Percentiles rank a stretch among this genome's conserved stretches.
phyloP scores from a whole-genome alignment of 2,113 vertebrate genomes.

The Dicentrarchus labrax region DNA sequence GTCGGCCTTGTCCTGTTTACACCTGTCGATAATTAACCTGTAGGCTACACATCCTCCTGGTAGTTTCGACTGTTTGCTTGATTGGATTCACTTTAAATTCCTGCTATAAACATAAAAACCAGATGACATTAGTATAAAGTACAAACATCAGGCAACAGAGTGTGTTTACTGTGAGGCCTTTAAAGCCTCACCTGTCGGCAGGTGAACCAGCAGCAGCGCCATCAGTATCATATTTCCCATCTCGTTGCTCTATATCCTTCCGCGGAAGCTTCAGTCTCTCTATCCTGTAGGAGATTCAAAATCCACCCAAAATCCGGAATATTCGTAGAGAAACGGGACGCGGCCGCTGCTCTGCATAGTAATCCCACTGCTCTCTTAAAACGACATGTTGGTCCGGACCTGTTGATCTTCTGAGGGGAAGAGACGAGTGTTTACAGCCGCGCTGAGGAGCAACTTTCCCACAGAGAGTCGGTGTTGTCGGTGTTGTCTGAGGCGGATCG shows the following conservation, averaged over 20 bases:
- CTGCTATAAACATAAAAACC: neutral
- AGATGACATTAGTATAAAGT: rapidly evolving
- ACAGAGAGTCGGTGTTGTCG: neutral
- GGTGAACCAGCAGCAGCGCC: constrained; percentile 71
- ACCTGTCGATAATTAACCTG: constrained; percentile 80
- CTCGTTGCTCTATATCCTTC: constrained; percentile 40
- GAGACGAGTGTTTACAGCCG: neutral
- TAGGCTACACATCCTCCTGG: neutral
- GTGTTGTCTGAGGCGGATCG: neutral
- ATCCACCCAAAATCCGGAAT: constrained; percentile 3
- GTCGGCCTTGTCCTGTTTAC: constrained; percentile 67
- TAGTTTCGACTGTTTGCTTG: constrained; percentile 23
- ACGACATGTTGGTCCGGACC: neutral
- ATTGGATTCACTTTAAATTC: neutral
- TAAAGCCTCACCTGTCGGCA: constrained; percentile 79
- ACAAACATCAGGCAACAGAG: rapidly evolving
- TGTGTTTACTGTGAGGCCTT: neutral
- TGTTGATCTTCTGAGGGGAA: neutral
- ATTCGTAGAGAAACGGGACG: neutral
- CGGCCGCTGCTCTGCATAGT: constrained; percentile 18
- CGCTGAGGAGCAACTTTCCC: neutral
- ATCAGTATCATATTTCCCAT: constrained; percentile 77
- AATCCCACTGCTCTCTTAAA: neutral
- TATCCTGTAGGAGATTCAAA: constrained; percentile 33
- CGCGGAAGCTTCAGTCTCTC: constrained; percentile 44